phyloP scores from a whole-genome alignment of 2,797 vertebrate species.

The Hypotaenidia okinawae region DNA sequence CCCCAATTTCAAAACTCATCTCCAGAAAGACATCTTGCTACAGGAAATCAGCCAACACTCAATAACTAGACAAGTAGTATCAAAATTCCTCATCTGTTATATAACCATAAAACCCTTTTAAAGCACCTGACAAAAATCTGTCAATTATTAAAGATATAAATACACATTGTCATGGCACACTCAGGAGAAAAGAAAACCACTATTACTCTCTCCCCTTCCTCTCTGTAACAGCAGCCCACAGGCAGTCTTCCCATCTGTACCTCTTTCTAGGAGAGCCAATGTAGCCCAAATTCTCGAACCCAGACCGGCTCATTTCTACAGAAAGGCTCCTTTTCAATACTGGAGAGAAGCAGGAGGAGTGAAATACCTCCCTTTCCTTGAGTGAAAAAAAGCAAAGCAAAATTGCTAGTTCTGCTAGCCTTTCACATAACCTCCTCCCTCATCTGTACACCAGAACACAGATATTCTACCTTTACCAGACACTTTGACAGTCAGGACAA shows the following conservation, averaged over 20 bases:
- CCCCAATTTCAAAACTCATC: not conserved
- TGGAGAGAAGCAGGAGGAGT: not conserved
- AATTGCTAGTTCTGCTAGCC: not conserved
- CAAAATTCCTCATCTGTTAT: not conserved
- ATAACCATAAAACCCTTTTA: not conserved
- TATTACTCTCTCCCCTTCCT: not conserved
- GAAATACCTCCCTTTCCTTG: not conserved
- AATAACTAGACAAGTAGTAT: not conserved
- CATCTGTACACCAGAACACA: not conserved
- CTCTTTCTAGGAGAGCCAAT: not conserved
- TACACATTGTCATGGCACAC: not conserved
- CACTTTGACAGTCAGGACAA: not conserved
- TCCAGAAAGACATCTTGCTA: not conserved
- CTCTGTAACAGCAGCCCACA: not conserved
- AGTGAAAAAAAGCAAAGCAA: not conserved
- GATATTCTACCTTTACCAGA: not conserved
- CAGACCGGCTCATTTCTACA: not conserved
- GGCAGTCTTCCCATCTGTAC: not conserved
- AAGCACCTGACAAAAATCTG: not conserved
- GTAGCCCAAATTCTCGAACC: not conserved
- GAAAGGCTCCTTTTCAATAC: not conserved
- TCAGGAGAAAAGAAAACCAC: not conserved
- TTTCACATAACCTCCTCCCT: not conserved
- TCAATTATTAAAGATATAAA: not conserved
- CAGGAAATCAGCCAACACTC: not conserved